Evolutionary conservation across 2,113 vertebrate genomes (phyloP), one percentile per base, ranked within the genome.

Genomic region (Nerophis ophidion): DNA sequence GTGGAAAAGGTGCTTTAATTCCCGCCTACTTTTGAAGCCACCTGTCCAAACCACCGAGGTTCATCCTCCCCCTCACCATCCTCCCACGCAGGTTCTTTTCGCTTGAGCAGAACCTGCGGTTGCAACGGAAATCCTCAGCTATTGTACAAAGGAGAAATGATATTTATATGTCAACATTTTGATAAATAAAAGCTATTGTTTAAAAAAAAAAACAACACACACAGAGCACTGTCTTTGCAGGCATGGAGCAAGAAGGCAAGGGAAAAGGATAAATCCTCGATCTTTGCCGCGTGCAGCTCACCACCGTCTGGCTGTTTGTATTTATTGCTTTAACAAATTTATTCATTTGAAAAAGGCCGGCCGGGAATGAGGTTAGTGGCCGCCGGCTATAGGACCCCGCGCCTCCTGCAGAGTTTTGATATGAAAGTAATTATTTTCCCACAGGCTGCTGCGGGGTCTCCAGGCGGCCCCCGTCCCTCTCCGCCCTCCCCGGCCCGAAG

Each of bases 351-450:
- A 86, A 44, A 56, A 81, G 89, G 81, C 83, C 83, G 71, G 92
- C 89, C 90, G 88, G 92, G 83, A 87, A 87, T 87, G 86, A 86
- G 86, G 86, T 87, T 87, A 87, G 84, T 81, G 82, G 82, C 93
- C 91, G 87, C 87, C 87, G 92, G 93, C 93, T 91, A 75, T 79
- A 85, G 85, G 92, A 92, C 90, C 92, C 88, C 76, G 91, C 92
- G 90, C 91, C 93, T 96, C 94, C 94, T 96, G 94, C 93, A 92
- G 93, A 93, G 94, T 94, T 94, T 94, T 95, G 93, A 95, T 97
- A 96, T 97, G 93, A 88, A 88, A 88, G 86, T 88, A 85, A 88
- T 88, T 88, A 88, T 88, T 88, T 88, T 88, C 84, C 86, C 84
- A 86, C 83, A 84, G 85, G 86, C 84, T 84, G 84, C 84, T 62